These are phyloP conservation scores for Rissa tridactyla DNA, from an alignment of 2,113 vertebrate genomes.

Conservation along the genomic window DNA sequence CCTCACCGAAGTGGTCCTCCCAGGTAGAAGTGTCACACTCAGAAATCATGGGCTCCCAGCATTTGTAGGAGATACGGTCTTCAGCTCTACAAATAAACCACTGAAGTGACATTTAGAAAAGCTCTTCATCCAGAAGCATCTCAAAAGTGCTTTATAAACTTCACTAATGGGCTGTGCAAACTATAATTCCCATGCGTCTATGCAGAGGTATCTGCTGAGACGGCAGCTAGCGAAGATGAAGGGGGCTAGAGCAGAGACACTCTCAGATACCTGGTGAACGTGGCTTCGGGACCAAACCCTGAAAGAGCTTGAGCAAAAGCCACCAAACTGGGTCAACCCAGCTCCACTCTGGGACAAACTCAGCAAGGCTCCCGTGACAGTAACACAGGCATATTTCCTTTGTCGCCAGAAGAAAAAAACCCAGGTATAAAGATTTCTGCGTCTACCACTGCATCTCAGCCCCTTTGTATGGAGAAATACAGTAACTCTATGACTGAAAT, in stretches of 20 bases:
- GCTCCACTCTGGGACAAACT: neutral
- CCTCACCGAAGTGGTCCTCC: neutral
- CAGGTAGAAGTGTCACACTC: neutral
- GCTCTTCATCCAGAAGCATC: neutral
- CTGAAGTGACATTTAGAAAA: slow-evolving; percentile 20
- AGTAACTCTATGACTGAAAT: neutral
- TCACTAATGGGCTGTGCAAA: neutral
- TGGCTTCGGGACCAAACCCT: neutral
- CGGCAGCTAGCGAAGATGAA: neutral
- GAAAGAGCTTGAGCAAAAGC: neutral
- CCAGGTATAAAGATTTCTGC: neutral
- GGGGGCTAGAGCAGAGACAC: neutral
- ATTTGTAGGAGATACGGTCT: neutral
- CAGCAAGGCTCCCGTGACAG: neutral
- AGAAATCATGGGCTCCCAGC: neutral
- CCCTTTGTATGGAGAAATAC: neutral
- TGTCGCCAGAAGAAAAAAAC: neutral
- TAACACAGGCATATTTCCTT: neutral
- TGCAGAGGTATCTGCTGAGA: neutral
- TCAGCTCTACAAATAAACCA: slow-evolving; percentile 7
- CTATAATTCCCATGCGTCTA: neutral
- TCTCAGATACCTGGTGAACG: neutral
- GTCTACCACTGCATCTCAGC: neutral
- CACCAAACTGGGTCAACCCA: neutral
- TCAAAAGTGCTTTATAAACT: slow-evolving; percentile 36